Conservation (phyloP, 2,888 invertebrate species). For the Platycheirus rosarum region DNA sequence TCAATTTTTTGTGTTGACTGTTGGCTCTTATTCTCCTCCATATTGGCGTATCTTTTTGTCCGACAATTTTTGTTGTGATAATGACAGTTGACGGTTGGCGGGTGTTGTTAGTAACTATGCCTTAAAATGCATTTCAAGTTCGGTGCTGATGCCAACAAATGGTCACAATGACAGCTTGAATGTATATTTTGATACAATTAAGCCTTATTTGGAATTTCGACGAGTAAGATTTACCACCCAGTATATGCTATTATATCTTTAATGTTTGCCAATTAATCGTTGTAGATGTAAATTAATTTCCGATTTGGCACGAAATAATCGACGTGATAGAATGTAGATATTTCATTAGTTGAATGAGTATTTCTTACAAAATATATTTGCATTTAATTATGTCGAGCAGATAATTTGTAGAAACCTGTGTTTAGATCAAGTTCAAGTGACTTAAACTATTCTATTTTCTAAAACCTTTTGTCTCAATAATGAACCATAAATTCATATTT, state of each 20-base stretch:
- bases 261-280: background rate
- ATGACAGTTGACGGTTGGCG: too few species aligned
- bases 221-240: background rate
- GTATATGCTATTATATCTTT: background rate
- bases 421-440: too few species aligned
- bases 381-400: too few species aligned
- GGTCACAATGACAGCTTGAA: conserved; percentile 21
- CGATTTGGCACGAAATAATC: conserved; percentile 21
- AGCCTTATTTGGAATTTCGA: background rate
- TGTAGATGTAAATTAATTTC: background rate
- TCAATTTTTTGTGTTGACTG: too few species aligned
- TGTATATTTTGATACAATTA: background rate
- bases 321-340: conserved; percentile 13
- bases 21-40: too few species aligned
- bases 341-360: too few species aligned
- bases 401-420: too few species aligned
- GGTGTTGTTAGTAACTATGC: too few species aligned
- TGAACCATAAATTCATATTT: too few species aligned
- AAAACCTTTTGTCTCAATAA: background rate
- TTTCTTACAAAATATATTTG: too few species aligned
- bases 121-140: conserved; percentile 1
- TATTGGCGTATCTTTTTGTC: too few species aligned
- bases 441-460: background rate
- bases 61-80: too few species aligned
- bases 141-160: conserved; percentile 40